phyloP scores from a whole-genome alignment of 2,797 vertebrate genomes.

The Muscicapa comitata region DNA sequence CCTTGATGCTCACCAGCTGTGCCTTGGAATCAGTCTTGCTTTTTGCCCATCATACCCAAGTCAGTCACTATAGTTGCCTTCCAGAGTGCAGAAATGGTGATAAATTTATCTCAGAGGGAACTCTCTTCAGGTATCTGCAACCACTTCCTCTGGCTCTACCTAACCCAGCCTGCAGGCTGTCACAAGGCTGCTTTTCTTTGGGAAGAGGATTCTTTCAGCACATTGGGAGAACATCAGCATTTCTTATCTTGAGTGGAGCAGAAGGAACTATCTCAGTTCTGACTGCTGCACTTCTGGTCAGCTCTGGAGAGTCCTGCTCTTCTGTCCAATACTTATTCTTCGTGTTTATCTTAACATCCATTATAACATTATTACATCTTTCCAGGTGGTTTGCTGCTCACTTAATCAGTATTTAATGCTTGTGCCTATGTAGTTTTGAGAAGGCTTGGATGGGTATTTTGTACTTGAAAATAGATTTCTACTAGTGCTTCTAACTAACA shows the following conservation, averaged over 20 bases:
- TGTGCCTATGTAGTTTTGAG: neutral
- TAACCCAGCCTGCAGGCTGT: neutral
- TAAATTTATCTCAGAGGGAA: neutral
- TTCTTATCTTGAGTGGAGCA: neutral
- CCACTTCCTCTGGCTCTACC: neutral
- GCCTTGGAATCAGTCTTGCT: neutral
- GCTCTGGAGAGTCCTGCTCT: neutral
- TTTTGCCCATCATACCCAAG: neutral
- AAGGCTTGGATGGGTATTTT: neutral
- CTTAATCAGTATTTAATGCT: neutral
- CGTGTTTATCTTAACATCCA: rapidly evolving
- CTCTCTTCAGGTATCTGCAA: neutral
- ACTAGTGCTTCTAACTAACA: neutral
- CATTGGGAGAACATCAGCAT: neutral
- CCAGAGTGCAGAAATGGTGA: neutral
- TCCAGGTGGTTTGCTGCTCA: neutral
- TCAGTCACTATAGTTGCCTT: rapidly evolving
- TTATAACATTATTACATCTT: neutral
- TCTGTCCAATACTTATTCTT: neutral
- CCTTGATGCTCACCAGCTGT: neutral
- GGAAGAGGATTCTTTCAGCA: neutral
- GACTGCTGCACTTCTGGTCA: no score
- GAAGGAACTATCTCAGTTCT: neutral
- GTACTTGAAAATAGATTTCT: neutral
- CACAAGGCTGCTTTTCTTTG: neutral